Percentiles rank a stretch among this genome's conserved stretches.
phyloP scores from a whole-genome alignment of 2,888 invertebrate genomes.

The Drosophila paracracens region DNA sequence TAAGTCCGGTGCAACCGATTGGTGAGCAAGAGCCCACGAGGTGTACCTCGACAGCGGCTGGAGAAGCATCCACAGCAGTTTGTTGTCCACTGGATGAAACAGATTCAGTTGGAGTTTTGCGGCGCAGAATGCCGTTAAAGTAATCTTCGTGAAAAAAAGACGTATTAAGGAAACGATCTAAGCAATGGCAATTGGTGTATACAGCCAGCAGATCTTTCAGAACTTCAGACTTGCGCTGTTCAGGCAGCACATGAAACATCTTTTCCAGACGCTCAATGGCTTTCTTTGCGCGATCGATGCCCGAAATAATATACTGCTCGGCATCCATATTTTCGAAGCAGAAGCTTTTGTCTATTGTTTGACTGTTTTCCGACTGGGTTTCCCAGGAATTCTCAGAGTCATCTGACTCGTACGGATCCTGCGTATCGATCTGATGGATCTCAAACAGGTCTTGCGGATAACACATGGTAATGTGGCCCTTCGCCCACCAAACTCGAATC shows the following conservation, averaged over 20 bases:
- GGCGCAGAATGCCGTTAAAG: conserved; percentile 91
- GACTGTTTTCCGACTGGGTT: conserved; percentile 89
- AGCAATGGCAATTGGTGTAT: conserved; percentile 93
- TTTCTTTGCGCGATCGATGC: conserved; percentile 91
- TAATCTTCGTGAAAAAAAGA: conserved; percentile 93
- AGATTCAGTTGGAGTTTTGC: conserved; percentile 69
- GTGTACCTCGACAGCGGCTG: neutral
- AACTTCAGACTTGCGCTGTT: conserved; percentile 90
- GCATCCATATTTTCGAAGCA: conserved; percentile 80
- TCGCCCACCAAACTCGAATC: conserved; percentile 97
- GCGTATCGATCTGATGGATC: conserved; percentile 90
- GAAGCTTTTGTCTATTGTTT: conserved; percentile 69
- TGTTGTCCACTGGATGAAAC: neutral
- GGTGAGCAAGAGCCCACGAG: conserved; percentile 4
- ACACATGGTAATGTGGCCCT: conserved; percentile 93
- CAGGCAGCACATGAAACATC: conserved; percentile 91
- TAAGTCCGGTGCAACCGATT: neutral
- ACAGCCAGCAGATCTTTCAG: conserved; percentile 92
- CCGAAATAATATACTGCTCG: conserved; percentile 89
- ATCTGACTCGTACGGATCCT: conserved; percentile 86
- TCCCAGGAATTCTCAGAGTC: conserved; percentile 93
- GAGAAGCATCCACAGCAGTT: neutral
- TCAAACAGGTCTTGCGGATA: conserved; percentile 97
- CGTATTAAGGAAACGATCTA: conserved; percentile 94
- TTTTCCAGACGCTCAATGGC: conserved; percentile 92